Evolutionary conservation across 1,140 invertebrate genomes (phyloP), one percentile per base, ranked within the genome.

Genomic region (Hyles euphorbiae): DNA sequence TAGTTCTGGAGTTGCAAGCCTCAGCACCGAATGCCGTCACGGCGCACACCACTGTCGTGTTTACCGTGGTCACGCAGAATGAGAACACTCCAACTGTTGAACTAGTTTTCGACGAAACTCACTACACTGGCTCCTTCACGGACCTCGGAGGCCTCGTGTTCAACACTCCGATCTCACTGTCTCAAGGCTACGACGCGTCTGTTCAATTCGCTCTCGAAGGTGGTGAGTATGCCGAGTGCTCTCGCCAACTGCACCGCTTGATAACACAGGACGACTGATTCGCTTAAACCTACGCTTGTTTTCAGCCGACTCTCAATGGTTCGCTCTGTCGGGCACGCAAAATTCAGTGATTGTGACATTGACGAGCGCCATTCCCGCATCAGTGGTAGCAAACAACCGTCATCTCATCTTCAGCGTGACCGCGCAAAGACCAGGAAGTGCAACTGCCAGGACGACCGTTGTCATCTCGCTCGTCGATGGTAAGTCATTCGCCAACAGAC

Each of bases 231-330:
- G 22, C 22, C 22, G 22, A 22, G 22, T 40, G 36, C 36, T 40
- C 8, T 40, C 22, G 22, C 22, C 22, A 22, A 22, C 22, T 22
- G 22, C 22, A 22, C 22, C 22, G 22, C 22, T 22, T 22, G 22
- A 40, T 5, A 40, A 40, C 36, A 40, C 36, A 40, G 36, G 8
- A 22, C 22, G 22, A 22, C 22, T 0, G 22, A 22, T 22, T 22
- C 36, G 36, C 36, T 40, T 5, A 2, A 5, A 8, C 36, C 8
- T 5, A 40, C 36, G 22, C 36, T 40, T 40, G 60, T 22, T 71
- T 76, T 60, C 63, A 76, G 74, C 70, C 34, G 43, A 62, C 49
- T 36, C 70, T 3, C 43, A 56, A 50, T 73, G 65, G 61, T 76
- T 76, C 48, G 45, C 56, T 12, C 34, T 70, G 9, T 11, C 9